A percentile compares a stretch with the other conserved stretches of the same genome.
These are phyloP conservation scores for Argopecten irradians DNA, from an alignment of 1,140 invertebrate genomes.

Conservation along the genomic window DNA sequence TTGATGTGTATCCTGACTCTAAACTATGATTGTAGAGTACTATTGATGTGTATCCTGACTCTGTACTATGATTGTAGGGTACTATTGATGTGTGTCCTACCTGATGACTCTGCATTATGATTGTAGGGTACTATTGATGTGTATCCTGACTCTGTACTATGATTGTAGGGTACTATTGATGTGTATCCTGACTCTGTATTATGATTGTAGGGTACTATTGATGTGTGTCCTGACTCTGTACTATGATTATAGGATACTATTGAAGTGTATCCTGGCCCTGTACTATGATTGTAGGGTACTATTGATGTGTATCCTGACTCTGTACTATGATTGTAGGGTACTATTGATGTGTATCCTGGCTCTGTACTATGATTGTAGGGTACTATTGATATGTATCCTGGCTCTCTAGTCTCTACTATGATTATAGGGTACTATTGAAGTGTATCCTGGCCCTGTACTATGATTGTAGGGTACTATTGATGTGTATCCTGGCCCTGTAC, in stretches of 20 bases:
- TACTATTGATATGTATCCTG: background rate
- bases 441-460: conserved; percentile 53
- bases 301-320: conserved; percentile 55
- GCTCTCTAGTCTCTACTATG: background rate
- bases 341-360: conserved; percentile 57
- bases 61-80: conserved; percentile 44
- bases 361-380: too few relatives aligned
- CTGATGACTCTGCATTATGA: conserved; percentile 50
- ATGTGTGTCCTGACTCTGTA: conserved; percentile 55
- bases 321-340: conserved; percentile 42
- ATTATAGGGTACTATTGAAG: too few relatives aligned
- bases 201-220: conserved; percentile 48
- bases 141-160: conserved; percentile 48
- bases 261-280: conserved; percentile 58
- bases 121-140: conserved; percentile 55
- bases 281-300: conserved; percentile 47
- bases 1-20: conserved; percentile 57
- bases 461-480: conserved; percentile 50
- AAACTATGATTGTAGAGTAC: conserved; percentile 57
- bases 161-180: conserved; percentile 53
- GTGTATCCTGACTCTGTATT: conserved; percentile 50
- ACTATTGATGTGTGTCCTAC: conserved; percentile 55
- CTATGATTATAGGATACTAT: conserved; percentile 45
- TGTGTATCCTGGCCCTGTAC: conserved; percentile 57
- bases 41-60: too few relatives aligned